These are phyloP conservation scores for Clarias batrachus DNA, from an alignment of 2,113 vertebrate species.

Conservation along the genomic window DNA sequence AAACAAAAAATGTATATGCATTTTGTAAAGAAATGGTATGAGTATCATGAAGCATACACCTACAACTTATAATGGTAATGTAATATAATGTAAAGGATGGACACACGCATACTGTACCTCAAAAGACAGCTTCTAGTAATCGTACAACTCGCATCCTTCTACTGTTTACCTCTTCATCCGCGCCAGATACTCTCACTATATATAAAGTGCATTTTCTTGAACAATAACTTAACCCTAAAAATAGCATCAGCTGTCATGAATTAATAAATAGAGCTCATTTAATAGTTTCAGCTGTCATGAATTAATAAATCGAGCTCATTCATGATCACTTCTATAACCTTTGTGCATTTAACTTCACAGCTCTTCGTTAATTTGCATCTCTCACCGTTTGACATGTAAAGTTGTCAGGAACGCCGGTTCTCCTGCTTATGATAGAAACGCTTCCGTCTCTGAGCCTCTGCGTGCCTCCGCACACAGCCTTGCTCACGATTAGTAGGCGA, in stretches of 20 bases:
- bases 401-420: constrained; percentile 16
- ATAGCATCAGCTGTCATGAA: background rate
- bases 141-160: background rate
- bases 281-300: background rate
- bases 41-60: background rate
- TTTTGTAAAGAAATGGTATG: background rate
- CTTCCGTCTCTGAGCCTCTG: constrained; percentile 40
- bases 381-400: constrained; percentile 23
- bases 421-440: constrained; percentile 1
- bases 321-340: background rate
- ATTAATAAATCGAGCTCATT: background rate
- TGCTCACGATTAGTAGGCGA: constrained; percentile 77
- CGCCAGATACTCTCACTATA: background rate
- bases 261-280: background rate
- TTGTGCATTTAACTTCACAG: constrained; percentile 6
- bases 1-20: background rate
- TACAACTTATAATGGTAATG: background rate
- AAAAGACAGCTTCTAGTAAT: background rate
- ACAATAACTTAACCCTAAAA: background rate
- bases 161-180: background rate
- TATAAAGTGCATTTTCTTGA: constrained; percentile 1
- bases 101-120: background rate
- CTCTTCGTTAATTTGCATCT: constrained; percentile 28
- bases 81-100: background rate
- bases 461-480: constrained; percentile 70